These are phyloP conservation scores for Ischnura elegans DNA, from an alignment of 2,888 invertebrate genomes.

Conservation along the genomic window DNA sequence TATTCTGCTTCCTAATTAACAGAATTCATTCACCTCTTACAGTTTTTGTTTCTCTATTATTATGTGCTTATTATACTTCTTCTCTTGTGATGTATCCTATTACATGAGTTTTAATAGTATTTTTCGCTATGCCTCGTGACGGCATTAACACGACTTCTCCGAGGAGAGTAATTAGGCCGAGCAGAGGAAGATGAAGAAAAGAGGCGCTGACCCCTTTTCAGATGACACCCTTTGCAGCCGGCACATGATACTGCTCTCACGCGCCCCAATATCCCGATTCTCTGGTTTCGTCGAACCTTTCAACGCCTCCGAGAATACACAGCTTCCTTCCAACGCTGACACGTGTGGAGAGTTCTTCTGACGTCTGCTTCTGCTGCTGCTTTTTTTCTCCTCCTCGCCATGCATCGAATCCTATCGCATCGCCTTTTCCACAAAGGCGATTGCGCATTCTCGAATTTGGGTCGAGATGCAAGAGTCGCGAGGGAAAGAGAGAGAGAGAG, in stretches of 20 bases:
- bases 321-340: neutral
- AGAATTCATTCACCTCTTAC: no score
- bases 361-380: neutral
- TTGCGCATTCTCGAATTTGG: neutral
- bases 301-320: neutral
- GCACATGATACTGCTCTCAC: neutral
- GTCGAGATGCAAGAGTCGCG: neutral
- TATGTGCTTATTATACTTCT: no score
- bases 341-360: neutral
- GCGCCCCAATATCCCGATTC: neutral
- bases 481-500: neutral
- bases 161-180: no score
- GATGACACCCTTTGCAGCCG: no score
- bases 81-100: no score
- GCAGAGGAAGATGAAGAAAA: no score
- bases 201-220: no score
- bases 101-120: no score
- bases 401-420: neutral
- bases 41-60: no score
- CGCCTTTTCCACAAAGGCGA: neutral
- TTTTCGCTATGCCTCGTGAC: no score
- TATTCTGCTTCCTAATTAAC: no score
- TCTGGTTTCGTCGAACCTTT: neutral
- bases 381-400: neutral
- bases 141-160: no score